Evolutionary conservation across 2,888 invertebrate species (phyloP).

Genomic region (Stegophylla sp.): DNA sequence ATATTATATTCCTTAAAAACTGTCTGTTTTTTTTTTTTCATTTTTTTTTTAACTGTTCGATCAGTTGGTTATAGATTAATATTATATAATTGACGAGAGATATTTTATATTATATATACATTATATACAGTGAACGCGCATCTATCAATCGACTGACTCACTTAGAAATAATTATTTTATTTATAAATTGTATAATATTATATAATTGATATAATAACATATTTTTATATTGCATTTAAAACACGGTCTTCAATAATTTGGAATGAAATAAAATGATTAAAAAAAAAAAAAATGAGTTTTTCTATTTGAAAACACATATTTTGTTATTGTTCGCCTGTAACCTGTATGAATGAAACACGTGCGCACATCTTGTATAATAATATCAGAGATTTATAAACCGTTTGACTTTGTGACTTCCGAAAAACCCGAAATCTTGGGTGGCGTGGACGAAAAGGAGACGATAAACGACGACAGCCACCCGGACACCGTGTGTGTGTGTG

Average conservation of each 20-base stretch:
- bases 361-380: too few relatives aligned
- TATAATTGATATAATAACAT: slow-evolving; percentile 30
- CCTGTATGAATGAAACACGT: too few relatives aligned
- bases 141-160: slow-evolving; percentile 47
- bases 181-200: slow-evolving; percentile 27
- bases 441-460: too few relatives aligned
- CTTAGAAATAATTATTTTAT: slow-evolving; percentile 36
- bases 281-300: slow-evolving; percentile 24
- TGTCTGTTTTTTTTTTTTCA: not conserved
- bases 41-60: not conserved
- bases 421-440: too few relatives aligned
- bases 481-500: too few relatives aligned
- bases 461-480: too few relatives aligned
- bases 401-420: too few relatives aligned
- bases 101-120: too few relatives aligned
- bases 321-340: too few relatives aligned
- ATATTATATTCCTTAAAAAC: slow-evolving; percentile 19
- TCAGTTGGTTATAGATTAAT: slow-evolving; percentile 22
- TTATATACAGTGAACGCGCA: not conserved
- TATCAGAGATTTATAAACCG: too few relatives aligned
- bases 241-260: slow-evolving; percentile 27
- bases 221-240: slow-evolving; percentile 47
- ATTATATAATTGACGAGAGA: not conserved
- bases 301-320: not conserved
- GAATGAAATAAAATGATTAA: too few relatives aligned